Percentiles rank a stretch among this genome's conserved stretches.
These are phyloP conservation scores for Itoplectis maculator DNA, from an alignment of 2,888 invertebrate genomes.

Conservation along the genomic window DNA sequence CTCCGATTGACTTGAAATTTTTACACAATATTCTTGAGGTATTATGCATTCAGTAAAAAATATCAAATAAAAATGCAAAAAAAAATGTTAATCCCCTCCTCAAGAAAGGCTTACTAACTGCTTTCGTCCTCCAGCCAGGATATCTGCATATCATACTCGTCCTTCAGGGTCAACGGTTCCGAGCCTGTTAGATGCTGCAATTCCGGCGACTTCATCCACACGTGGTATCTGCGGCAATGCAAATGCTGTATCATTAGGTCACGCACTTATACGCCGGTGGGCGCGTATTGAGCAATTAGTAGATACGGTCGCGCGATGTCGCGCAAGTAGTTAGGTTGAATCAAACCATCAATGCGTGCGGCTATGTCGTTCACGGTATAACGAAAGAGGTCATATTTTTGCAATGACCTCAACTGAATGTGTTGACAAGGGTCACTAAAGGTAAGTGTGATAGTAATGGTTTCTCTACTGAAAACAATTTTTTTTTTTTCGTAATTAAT, in stretches of 20 bases:
- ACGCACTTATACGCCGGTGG: not conserved
- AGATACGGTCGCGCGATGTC: not conserved
- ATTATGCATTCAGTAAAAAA: no score
- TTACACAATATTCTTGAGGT: no score
- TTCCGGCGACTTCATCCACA: constrained; percentile 96
- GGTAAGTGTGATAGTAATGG: no score
- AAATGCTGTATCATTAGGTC: constrained; percentile 6
- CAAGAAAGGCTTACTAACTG: constrained; percentile 89
- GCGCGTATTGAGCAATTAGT: constrained; percentile 10
- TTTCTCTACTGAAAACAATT: no score
- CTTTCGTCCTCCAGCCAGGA: constrained; percentile 95
- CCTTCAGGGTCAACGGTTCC: constrained; percentile 92
- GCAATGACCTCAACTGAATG: no score
- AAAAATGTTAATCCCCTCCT: no score
- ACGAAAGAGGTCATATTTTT: no score
- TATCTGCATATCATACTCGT: constrained; percentile 97
- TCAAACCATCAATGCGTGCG: not conserved
- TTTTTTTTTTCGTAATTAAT: no score
- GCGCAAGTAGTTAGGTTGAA: constrained; percentile 32
- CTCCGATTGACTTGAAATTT: no score
- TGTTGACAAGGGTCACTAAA: no score
- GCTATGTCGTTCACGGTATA: no score
- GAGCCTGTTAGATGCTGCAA: constrained; percentile 95
- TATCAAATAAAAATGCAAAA: not conserved
- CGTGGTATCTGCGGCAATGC: constrained; percentile 90